Conservation (phyloP, 1,140 invertebrate species). For the Aricia agestis region DNA sequence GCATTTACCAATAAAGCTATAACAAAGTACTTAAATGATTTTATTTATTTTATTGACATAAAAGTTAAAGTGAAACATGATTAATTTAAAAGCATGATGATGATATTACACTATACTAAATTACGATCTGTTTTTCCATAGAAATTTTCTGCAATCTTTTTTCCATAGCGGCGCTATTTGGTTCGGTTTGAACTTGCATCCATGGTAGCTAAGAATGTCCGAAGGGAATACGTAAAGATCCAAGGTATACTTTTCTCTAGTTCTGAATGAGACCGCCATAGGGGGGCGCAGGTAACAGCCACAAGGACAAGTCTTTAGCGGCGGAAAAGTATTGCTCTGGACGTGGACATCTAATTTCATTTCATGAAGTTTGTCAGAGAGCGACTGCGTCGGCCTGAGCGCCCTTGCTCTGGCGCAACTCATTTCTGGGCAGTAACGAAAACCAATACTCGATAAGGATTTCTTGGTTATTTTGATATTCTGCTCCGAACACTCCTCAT, state of each 20-base stretch:
- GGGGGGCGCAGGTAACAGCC: conserved; percentile 55
- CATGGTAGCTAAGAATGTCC: conserved; percentile 61
- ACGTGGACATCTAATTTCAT: conserved; percentile 55
- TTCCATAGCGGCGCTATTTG: conserved; percentile 78
- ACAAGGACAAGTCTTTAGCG: conserved; percentile 57
- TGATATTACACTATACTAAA: not conserved
- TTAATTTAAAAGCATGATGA: not conserved
- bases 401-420: conserved; percentile 49
- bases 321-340: conserved; percentile 44
- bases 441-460: conserved; percentile 60
- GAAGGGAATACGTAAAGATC: conserved; percentile 61
- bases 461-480: conserved; percentile 61
- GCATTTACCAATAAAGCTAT: conserved; percentile 44
- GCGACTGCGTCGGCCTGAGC: conserved; percentile 68
- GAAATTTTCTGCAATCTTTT: conserved; percentile 81
- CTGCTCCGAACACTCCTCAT: conserved; percentile 49
- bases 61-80: not conserved
- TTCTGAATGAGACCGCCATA: conserved; percentile 49
- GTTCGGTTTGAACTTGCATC: conserved; percentile 53
- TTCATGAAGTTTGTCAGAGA: conserved; percentile 67
- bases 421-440: conserved; percentile 55
- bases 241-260: conserved; percentile 58
- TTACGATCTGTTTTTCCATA: conserved; percentile 77
- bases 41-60: conserved; percentile 3
- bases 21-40: conserved; percentile 23